phyloP scores from a whole-genome alignment of 2,888 invertebrate genomes.

The Imbricaverruca yamaguchii region DNA sequence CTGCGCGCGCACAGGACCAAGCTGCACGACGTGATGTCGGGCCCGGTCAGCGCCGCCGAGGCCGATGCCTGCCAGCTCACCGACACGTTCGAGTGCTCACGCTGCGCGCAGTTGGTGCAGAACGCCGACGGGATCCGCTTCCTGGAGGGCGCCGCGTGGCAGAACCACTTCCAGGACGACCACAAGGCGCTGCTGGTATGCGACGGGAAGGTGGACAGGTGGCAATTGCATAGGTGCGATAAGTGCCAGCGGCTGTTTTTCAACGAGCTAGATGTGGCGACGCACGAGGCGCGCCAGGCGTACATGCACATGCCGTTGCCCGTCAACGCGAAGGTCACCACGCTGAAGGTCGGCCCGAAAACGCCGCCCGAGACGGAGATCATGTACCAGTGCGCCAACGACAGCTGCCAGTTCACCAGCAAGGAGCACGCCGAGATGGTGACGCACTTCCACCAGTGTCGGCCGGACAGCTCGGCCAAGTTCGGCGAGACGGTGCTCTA shows the following conservation, averaged over 20 bases:
- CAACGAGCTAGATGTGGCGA: background rate
- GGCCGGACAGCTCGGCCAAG: background rate
- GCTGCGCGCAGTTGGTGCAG: background rate
- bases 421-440: background rate
- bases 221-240: background rate
- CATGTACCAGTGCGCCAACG: slow-evolving; percentile 14
- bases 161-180: background rate
- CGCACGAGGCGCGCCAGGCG: slow-evolving; percentile 6
- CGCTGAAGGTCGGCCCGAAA: background rate
- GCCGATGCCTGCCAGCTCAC: background rate
- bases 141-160: background rate
- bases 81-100: background rate
- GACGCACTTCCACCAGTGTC: background rate
- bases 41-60: background rate
- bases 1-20: background rate
- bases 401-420: background rate
- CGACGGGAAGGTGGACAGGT: background rate
- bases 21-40: background rate
- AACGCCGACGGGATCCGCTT: slow-evolving; percentile 4
- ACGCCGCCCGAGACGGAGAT: background rate
- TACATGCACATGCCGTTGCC: slow-evolving; percentile 10
- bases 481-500: background rate
- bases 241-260: background rate
- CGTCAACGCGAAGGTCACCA: background rate
- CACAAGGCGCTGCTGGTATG: background rate